Percentiles rank a stretch among this genome's conserved stretches.
phyloP scores from a whole-genome alignment of 2,797 vertebrate genomes.

The Siniperca scherzeri region DNA sequence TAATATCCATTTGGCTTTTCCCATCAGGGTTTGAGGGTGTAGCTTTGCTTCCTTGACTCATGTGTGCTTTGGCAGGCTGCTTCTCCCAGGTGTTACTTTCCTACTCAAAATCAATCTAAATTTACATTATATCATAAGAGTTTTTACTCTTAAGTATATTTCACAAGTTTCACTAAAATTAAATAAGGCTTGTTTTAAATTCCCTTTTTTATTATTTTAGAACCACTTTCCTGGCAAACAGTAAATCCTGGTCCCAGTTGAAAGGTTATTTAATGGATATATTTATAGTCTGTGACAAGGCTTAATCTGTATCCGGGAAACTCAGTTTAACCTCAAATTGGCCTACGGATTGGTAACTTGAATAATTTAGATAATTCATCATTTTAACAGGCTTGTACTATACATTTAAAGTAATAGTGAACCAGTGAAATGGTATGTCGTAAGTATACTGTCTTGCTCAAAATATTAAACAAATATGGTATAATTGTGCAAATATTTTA shows the following conservation, averaged over 20 bases:
- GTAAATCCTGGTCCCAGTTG: conserved; percentile 2
- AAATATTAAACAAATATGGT: background rate
- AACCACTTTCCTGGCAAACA: conserved; percentile 42
- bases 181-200: conserved; percentile 21
- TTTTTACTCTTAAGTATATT: conserved; percentile 10
- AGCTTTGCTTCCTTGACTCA: conserved; percentile 34
- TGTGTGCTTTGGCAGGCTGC: conserved; percentile 57
- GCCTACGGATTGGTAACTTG: background rate
- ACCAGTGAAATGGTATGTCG: background rate
- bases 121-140: conserved; percentile 47
- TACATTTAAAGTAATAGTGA: background rate
- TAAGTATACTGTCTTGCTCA: background rate
- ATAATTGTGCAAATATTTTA: background rate
- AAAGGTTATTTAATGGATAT: conserved; percentile 32
- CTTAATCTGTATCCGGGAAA: conserved; percentile 34
- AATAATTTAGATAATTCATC: conserved; percentile 14
- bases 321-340: conserved; percentile 14
- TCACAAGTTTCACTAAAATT: conserved; percentile 24
- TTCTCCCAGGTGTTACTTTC: conserved; percentile 54
- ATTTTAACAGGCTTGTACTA: background rate
- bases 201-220: conserved; percentile 29
- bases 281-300: conserved; percentile 24
- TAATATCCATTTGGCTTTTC: conserved; percentile 46
- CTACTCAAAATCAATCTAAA: conserved; percentile 54
- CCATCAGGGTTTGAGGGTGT: conserved; percentile 23